A percentile compares a stretch with the other conserved stretches of the same genome.
Evolutionary conservation across 2,113 vertebrate species (phyloP).

Genomic region (Syngnathus typhle): DNA sequence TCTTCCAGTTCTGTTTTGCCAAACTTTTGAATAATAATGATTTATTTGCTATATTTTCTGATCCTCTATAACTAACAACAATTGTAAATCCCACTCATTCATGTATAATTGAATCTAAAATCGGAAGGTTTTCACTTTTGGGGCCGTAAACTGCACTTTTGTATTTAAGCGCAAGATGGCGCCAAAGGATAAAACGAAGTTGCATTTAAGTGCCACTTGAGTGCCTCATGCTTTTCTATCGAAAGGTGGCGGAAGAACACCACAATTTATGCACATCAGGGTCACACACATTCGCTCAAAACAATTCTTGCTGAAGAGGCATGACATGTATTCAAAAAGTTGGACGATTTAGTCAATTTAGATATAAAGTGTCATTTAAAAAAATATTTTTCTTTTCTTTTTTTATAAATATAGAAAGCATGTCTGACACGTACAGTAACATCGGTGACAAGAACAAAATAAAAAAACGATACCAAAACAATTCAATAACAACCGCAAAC

Average conservation of each 20-base stretch:
- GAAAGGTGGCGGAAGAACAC: background rate
- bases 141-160: background rate
- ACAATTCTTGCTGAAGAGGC: background rate
- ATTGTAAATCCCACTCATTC: no score
- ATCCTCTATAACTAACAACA: no score
- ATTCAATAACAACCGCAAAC: background rate
- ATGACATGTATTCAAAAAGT: background rate
- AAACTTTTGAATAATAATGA: no score
- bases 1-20: no score
- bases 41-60: no score
- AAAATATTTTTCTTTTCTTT: background rate
- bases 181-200: conserved; percentile 40
- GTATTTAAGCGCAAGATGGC: conserved; percentile 50
- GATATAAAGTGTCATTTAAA: background rate
- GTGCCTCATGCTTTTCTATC: background rate
- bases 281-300: background rate
- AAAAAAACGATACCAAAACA: background rate
- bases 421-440: background rate
- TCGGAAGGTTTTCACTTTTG: no score
- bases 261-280: background rate
- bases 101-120: no score
- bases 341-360: background rate
- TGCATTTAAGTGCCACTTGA: background rate
- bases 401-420: background rate
- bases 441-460: background rate